These are phyloP conservation scores for Hippolais icterina DNA, from an alignment of 2,113 vertebrate genomes.

Conservation along the genomic window DNA sequence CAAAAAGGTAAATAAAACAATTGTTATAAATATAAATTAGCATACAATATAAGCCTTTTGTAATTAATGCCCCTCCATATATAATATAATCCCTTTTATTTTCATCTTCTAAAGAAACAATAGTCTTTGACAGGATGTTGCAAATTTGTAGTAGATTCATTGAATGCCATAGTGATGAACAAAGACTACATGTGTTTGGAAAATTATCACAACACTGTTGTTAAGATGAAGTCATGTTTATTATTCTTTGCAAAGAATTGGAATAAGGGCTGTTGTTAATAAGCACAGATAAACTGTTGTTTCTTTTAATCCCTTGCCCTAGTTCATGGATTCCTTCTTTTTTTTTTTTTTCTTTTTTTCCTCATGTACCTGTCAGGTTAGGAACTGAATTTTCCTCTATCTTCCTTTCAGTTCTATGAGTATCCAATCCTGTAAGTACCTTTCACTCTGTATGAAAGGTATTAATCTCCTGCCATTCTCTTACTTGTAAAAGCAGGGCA, in stretches of 20 bases:
- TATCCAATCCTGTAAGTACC: not conserved
- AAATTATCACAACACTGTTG: not conserved
- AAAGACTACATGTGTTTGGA: not conserved
- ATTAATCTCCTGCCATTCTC: not conserved
- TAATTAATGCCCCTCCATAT: not conserved
- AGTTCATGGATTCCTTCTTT: not conserved
- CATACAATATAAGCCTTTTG: not conserved
- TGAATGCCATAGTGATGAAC: not conserved
- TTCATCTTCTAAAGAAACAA: not conserved
- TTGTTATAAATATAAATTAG: not conserved
- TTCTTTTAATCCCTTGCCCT: not conserved
- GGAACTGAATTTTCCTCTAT: not conserved
- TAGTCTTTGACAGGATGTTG: not conserved
- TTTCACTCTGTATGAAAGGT: not conserved
- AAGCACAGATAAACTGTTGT: not conserved
- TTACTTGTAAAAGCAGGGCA: not conserved
- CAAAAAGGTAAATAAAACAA: slow-evolving; percentile 82
- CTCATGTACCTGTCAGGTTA: not conserved
- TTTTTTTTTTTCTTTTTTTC: not conserved
- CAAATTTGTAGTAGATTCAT: not conserved
- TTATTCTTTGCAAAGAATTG: not conserved
- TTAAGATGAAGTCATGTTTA: not conserved
- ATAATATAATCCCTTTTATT: not conserved
- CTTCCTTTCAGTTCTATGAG: not conserved
- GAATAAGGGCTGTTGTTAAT: not conserved